Conservation (phyloP, 1,140 invertebrate genomes). For the Euura saliciscinereae region DNA sequence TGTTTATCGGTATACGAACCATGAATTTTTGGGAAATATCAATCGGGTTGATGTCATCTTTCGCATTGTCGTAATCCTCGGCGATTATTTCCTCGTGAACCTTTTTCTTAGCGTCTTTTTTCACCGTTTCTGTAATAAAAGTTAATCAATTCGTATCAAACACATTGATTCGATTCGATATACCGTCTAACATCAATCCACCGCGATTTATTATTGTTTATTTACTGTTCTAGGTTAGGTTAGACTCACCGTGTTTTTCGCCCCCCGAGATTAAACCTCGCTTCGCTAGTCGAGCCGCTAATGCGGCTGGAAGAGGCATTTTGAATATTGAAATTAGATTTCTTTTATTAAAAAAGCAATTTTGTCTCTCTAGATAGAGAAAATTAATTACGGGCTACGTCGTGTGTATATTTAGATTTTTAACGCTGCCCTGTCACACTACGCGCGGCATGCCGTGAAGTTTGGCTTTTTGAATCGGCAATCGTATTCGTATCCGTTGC, state of each 20-base stretch:
- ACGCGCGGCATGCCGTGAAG: too few relatives aligned
- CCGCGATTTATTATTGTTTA: neutral
- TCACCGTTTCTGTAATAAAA: conserved; percentile 41
- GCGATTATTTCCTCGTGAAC: conserved; percentile 85
- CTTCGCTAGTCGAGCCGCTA: conserved; percentile 85
- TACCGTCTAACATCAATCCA: too few relatives aligned
- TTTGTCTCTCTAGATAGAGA: too few relatives aligned
- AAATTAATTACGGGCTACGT: too few relatives aligned
- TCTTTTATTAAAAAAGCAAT: too few relatives aligned
- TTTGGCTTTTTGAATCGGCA: too few relatives aligned
- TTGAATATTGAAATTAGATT: neutral
- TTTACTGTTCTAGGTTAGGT: neutral
- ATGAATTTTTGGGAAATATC: conserved; percentile 56
- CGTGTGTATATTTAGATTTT: too few relatives aligned
- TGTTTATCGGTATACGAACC: conserved; percentile 51
- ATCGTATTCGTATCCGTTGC: too few relatives aligned
- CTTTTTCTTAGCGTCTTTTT: conserved; percentile 56
- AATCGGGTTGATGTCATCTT: conserved; percentile 53
- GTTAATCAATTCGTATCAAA: conserved; percentile 25
- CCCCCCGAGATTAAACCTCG: conserved; percentile 73
- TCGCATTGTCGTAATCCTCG: conserved; percentile 78
- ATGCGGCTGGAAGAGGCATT: conserved; percentile 88
- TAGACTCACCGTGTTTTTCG: conserved; percentile 54
- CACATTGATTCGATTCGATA: too few relatives aligned
- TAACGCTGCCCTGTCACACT: too few relatives aligned